phyloP scores from a whole-genome alignment of 1,140 invertebrate genomes.

The Conopomorpha cramerella region DNA sequence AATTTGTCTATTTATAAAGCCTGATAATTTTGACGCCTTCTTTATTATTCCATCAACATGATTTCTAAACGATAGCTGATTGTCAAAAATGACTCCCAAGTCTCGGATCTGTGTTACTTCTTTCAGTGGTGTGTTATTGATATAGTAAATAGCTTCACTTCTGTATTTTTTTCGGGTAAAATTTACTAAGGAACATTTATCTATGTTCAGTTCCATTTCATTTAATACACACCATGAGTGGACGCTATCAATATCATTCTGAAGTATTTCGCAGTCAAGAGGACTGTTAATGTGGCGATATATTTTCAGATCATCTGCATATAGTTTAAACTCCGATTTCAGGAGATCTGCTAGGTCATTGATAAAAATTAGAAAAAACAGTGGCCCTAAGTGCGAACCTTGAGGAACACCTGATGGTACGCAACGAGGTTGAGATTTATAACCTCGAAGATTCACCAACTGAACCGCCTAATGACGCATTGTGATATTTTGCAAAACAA shows the following conservation, averaged over 20 bases:
- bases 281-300: background rate
- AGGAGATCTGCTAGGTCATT: background rate
- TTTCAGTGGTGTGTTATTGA: background rate
- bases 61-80: background rate
- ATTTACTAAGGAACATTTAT: background rate
- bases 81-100: too few species aligned
- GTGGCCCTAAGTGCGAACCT: constrained; percentile 1
- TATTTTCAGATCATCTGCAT: background rate
- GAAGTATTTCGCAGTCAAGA: background rate
- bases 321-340: background rate
- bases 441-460: background rate
- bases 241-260: background rate
- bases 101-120: background rate
- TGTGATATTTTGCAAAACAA: constrained; percentile 16
- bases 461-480: constrained; percentile 1
- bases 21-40: background rate
- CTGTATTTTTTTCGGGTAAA: background rate
- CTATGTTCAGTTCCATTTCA: background rate
- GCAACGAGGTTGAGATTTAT: background rate
- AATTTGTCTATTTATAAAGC: background rate
- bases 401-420: background rate
- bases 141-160: background rate
- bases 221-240: background rate
- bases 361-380: constrained; percentile 8
- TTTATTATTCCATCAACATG: background rate